Base-by-base conservation (phyloP, 2,888 invertebrate species). In the Ichneumoninae sp. region DNA sequence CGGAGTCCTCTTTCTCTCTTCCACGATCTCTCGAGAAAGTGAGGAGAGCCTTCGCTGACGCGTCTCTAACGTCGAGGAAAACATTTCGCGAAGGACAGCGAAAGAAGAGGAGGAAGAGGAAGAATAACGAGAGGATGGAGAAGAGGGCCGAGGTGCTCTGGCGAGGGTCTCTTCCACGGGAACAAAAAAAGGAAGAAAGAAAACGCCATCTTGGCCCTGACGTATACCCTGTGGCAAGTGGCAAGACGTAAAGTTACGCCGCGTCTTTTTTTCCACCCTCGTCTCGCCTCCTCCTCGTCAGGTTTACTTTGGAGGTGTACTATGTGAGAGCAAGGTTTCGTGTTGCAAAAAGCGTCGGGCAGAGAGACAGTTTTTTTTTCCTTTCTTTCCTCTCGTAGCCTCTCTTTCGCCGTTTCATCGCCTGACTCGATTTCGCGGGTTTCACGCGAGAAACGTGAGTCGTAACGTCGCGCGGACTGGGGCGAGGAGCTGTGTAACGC, bases 21-120 rank as follows among this genome's bases (percentile, higher is more conserved):
- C 30, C 62, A 16, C 30, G 26, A 30, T 33, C 62, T 33, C 62
- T 72, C 30, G 33, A 62, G 62, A 62, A 30, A 62, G 62, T 33
- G 57, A 65, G 77, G 57, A 62, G 82, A 78, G 66, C 79, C 80
- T 65, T 83, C 80, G 75, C 70, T 84, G 85, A 83, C 78, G 85
- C 84, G 81, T 80, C 66, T 65, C 83, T 86, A 86, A 86, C 83
- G 80, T 80, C 79, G 66, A 72, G 72, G 78, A 71, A 79, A 85
- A 83, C 50, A 74, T 75, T 74, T 82, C 70, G 66, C 71, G 50
- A 33, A 68, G 66, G 57, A 78, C 60, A 33, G 69, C 74, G 71
- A 19, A 13, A 65, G 40, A 52, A 33, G 30, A 70, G 69, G 75
- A 78, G 26, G 80, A 40, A 44, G 13, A 19, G 30, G 62, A n/a